These are phyloP conservation scores for Hyalella azteca DNA, from an alignment of 2,888 invertebrate genomes.

Conservation along the genomic window DNA sequence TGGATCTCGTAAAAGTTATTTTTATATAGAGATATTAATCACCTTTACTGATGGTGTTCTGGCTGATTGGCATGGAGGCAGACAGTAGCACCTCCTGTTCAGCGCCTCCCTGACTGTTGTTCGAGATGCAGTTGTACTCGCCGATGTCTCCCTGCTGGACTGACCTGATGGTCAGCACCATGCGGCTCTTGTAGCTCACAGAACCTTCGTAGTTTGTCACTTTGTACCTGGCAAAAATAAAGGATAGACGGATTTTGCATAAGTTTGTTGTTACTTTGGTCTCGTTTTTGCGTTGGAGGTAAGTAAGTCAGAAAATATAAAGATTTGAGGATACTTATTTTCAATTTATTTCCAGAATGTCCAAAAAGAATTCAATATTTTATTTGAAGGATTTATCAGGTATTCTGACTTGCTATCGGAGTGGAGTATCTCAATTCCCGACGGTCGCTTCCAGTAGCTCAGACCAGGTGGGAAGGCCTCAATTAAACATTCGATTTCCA, in stretches of 20 bases:
- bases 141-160: conserved; percentile 50
- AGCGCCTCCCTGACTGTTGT: conserved; percentile 57
- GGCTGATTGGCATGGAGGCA: conserved; percentile 41
- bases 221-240: conserved; percentile 54
- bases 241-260: too few species aligned
- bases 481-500: conserved; percentile 54
- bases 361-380: too few species aligned
- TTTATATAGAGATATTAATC: background rate
- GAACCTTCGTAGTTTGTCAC: conserved; percentile 43
- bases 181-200: conserved; percentile 54
- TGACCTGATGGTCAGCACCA: conserved; percentile 49
- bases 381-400: background rate
- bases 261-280: too few species aligned
- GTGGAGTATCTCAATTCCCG: conserved; percentile 55
- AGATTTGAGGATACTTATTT: too few species aligned
- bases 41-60: conserved; percentile 53
- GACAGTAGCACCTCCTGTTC: conserved; percentile 55
- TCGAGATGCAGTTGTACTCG: conserved; percentile 57
- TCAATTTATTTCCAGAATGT: too few species aligned
- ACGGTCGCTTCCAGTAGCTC: conserved; percentile 57
- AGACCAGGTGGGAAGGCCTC: conserved; percentile 56
- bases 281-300: too few species aligned
- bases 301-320: too few species aligned
- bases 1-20: conserved; percentile 4
- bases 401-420: conserved; percentile 51